Base-by-base conservation (phyloP, 2,113 vertebrate species). In the Salminus brasiliensis region DNA sequence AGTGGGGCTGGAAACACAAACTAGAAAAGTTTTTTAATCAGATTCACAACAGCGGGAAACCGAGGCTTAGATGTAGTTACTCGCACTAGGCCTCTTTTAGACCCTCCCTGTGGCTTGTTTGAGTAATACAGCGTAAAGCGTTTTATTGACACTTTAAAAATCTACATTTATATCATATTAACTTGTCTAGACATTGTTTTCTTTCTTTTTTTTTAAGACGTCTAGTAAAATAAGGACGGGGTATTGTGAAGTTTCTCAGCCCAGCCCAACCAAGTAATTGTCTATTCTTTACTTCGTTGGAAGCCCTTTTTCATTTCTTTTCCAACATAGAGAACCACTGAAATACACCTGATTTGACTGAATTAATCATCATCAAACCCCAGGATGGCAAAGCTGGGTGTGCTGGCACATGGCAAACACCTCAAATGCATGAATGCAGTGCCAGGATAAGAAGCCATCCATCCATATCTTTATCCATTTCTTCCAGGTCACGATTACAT, bases 1-100 rank as follows among this genome's bases (percentile, higher is more conserved):
- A 79, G 70, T 78, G 72, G 59, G 70, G 81, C 81, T 79, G 76
- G 81, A 83, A 29, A 21, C 27, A 18, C 32, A 39, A 72, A 36
- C 18, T 34, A 25, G 23, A 36, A 29, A 74, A 10, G 52, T 7
- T 45, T 59, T 25, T 34, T 30, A 1, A 72, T 23, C 57, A 60
- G 11, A 30, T 1, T 30, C 57, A 60, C 12, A 13, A 29, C 57
- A 60, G 25, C 25, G 4, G 25, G 27, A 27, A 60, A 60, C 53
- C 10, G 25, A 53, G n/a, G 8, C 23, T 12, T 25, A 5, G 23
- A 0, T 18, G 57, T 2, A 10, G 4, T n/a, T 23, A n/a, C 23
- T 71, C 27, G 13, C 25, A 59, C 55, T 13, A 12, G 2, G 55
- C 2, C 27, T 60, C 6, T 60, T 63, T 62, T 30, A 34, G 29